Evolutionary conservation across 2,888 invertebrate species (phyloP), one percentile per base, ranked within the genome.

Genomic region (Ariolimax columbianus): DNA sequence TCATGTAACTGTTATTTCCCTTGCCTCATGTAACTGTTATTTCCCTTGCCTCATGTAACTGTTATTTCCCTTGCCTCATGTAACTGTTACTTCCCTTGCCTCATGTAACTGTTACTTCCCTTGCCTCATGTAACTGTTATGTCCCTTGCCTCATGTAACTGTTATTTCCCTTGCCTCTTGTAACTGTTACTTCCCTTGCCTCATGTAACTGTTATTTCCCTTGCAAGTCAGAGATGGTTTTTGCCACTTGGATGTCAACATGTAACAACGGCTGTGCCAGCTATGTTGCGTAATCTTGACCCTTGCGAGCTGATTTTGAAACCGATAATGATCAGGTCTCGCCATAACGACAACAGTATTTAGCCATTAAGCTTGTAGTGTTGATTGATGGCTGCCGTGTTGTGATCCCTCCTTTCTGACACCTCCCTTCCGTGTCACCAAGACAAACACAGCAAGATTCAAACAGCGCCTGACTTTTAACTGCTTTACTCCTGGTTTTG

Each of bases 351-450:
- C 68, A 68, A 68, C 68, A 68, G 68, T 68, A 68, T 68, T 68
- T 68, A 68, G 68, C 68, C 36, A 68, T 68, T 68, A 68, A 36
- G 68, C 68, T 36, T 68, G 68, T 38, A 68, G 33, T 68, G 68
- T 68, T 36, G 68, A 68, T 68, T 68, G 68, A 68, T 68, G 68
- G 68, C 68, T 68, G 68, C 38, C 68, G 36, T 23, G 17, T 11
- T 38, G 68, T 68, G 38, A 68, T 68, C 68, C 38, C 36, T 38
- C 14, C 68, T 68, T 36, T 36, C 9, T 68, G 68, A 38, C 68
- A 68, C 68, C 36, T 36, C 68, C 19, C 11, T 36, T 68, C 11
- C 68, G 68, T 38, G 68, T 36, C 68, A 17, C 33, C 33, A 68
- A 36, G 4, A 38, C 19, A 68, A 68, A 68, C 36, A 23, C 68